These are phyloP conservation scores for Percina caprodes DNA, from an alignment of 2,113 vertebrate species.

Conservation along the genomic window DNA sequence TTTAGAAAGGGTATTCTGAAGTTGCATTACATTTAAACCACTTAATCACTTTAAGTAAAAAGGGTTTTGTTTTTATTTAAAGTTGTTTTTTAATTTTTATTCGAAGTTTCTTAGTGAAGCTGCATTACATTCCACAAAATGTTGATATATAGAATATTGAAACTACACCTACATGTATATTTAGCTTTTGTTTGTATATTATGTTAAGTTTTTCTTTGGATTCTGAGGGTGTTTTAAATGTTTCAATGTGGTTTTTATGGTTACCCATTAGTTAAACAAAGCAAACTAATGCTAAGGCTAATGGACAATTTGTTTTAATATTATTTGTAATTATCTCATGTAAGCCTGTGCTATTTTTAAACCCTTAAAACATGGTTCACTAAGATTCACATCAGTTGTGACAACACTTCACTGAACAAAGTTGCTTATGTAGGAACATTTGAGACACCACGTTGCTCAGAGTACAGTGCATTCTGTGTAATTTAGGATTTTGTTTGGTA, in stretches of 20 bases:
- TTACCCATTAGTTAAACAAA: not conserved
- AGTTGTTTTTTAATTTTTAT: slow-evolving; percentile 6
- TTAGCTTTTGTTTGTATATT: not conserved
- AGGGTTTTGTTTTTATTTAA: slow-evolving; percentile 2
- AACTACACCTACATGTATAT: not conserved
- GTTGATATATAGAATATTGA: not conserved
- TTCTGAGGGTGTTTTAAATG: not conserved
- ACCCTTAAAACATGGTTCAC: not conserved
- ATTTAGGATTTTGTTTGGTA: slow-evolving; percentile 73
- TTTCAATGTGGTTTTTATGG: not conserved
- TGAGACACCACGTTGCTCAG: slow-evolving; percentile 8
- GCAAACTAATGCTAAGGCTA: not conserved
- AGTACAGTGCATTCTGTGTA: slow-evolving; percentile 47
- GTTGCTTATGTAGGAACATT: slow-evolving; percentile 27
- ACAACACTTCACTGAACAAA: slow-evolving; percentile 14
- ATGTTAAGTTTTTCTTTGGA: not conserved
- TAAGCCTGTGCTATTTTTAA: not conserved
- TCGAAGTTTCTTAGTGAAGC: not conserved
- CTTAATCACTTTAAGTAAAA: not conserved
- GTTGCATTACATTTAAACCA: not conserved
- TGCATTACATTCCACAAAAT: not conserved
- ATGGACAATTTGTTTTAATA: not conserved
- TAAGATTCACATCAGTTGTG: slow-evolving; percentile 32
- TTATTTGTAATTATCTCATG: not conserved
- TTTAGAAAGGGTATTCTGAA: not conserved